These are phyloP conservation scores for Varanus salvator DNA, from an alignment of 2,113 vertebrate species.

Conservation along the genomic window DNA sequence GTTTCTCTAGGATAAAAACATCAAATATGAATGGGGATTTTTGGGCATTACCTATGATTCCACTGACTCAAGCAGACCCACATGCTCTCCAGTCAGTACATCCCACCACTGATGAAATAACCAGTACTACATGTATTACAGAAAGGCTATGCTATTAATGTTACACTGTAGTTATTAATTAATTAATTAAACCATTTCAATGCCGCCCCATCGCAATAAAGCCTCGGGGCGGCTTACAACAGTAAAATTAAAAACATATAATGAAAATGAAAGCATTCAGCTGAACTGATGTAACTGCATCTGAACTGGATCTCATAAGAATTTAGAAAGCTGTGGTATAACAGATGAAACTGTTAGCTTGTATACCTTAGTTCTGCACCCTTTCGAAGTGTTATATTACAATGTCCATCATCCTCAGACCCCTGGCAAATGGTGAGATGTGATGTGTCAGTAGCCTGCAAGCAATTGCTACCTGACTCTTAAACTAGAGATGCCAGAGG, in stretches of 20 bases:
- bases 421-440: neutral
- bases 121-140: neutral
- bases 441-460: neutral
- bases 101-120: neutral
- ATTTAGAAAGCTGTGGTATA: neutral
- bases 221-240: no score
- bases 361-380: neutral
- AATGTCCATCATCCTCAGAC: no score
- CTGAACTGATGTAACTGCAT: neutral
- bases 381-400: no score
- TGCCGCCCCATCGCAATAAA: no score
- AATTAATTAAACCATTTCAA: no score
- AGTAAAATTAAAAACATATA: no score
- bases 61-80: neutral
- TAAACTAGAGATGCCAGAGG: neutral
- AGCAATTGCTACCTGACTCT: neutral
- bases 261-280: neutral
- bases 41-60: neutral
- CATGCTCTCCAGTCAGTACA: neutral
- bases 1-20: neutral
- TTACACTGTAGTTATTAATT: neutral
- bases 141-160: neutral
- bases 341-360: neutral
- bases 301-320: neutral
- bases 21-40: neutral